phyloP scores from a whole-genome alignment of 2,113 vertebrate species.

The Limanda limanda region DNA sequence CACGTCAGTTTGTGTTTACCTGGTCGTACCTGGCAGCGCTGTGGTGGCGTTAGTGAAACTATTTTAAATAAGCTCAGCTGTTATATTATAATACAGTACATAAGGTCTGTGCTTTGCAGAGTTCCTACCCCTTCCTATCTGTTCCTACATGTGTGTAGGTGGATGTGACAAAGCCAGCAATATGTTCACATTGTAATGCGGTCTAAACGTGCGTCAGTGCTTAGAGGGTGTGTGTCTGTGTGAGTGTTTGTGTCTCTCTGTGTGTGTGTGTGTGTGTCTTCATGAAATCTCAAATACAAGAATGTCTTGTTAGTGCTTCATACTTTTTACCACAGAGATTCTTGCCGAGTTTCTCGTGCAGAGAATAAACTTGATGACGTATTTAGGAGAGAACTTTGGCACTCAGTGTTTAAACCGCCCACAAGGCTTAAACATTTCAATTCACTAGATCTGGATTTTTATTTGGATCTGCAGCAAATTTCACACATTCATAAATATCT shows the following conservation, averaged over 20 bases:
- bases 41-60: background rate
- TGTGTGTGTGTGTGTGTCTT: slow-evolving; percentile 24
- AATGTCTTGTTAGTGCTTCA: slow-evolving; percentile 22
- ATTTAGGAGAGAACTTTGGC: no score
- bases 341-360: slow-evolving; percentile 9
- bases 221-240: slow-evolving; percentile 16
- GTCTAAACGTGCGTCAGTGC: slow-evolving; percentile 42
- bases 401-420: no score
- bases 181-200: slow-evolving; percentile 38
- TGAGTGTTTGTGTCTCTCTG: slow-evolving; percentile 27
- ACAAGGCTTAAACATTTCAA: no score
- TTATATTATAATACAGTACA: no score
- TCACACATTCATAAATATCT: no score
- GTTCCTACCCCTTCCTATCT: slow-evolving; percentile 20
- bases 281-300: slow-evolving; percentile 5
- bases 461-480: no score
- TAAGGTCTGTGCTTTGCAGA: background rate
- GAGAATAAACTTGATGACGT: background rate
- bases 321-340: slow-evolving; percentile 8
- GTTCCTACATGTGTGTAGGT: slow-evolving; percentile 44
- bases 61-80: background rate
- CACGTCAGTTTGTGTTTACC: background rate
- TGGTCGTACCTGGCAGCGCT: background rate
- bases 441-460: no score
- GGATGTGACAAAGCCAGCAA: slow-evolving; percentile 64